Evolutionary conservation across 2,888 invertebrate species (phyloP), one percentile per base, ranked within the genome.

Genomic region (Blastobasis lacticolella): DNA sequence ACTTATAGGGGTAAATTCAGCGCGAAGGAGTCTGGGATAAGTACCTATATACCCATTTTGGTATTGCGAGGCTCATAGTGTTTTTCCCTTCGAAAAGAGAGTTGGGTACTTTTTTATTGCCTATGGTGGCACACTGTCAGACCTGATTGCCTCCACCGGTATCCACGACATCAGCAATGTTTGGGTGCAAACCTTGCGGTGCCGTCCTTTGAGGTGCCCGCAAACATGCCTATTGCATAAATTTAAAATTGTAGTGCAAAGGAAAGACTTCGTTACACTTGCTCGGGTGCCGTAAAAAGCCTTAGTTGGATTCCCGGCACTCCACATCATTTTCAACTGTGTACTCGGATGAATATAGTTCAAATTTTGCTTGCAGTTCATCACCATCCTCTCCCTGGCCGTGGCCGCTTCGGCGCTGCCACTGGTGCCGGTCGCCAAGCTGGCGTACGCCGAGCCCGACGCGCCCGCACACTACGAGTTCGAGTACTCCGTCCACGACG

Each of bases 401-500:
- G 73, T 64, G 44, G 71, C 65, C 45, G 74, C 71, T 40, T 66
- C 66, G 40, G 77, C 77, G 37, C 58, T 71, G 7, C 71, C 69
- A 36, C 53, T 69, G 55, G 66, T 70, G 41, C 72, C 70, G 36
- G 57, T 67, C 9, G 65, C 67, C 45, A 61, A 69, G 53, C 51
- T 68, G 51, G 63, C 67, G 38, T 68, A 69, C 66, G 63, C 66
- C 23, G 65, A 66, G 62, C 66, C 49, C 57, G 68, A 81, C 55
- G 75, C 73, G 2, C 84, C 83, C 42, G 83, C 84, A 5, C 75
- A 82, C 58, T 86, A 86, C 71, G 81, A 85, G 51, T 86, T 77
- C 73, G 66, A 70, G 36, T 87, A 87, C 75, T 80, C 84, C 54
- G 85, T 88, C 52, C 81, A 84, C 54, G 88, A 88, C 58, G 62